These are phyloP conservation scores for Phrixothrix hirtus DNA, from an alignment of 2,888 invertebrate genomes.

Conservation along the genomic window DNA sequence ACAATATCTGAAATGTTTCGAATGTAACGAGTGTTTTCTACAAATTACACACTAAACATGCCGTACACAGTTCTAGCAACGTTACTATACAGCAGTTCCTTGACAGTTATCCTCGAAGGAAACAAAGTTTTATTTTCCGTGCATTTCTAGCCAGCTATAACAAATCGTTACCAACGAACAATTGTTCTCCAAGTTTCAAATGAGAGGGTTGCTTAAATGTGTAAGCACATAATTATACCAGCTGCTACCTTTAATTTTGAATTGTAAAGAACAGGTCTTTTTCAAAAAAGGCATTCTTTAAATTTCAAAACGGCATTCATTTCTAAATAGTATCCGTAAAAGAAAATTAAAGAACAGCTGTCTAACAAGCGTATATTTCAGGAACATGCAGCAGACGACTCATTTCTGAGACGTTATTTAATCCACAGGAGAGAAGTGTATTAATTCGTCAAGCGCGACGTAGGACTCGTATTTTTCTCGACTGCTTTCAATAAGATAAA, in stretches of 20 bases:
- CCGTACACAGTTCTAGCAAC: background rate
- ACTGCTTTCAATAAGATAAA: conserved; percentile 13
- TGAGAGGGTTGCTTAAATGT: background rate
- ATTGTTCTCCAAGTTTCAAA: conserved; percentile 4
- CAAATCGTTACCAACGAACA: conserved; percentile 7
- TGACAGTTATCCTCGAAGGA: conserved; percentile 9
- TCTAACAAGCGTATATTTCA: conserved; percentile 11
- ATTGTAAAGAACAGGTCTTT: too few species aligned
- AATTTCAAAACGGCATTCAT: too few species aligned
- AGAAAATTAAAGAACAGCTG: too few species aligned
- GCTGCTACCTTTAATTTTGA: conserved; percentile 30
- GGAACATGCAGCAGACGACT: conserved; percentile 27
- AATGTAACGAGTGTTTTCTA: background rate
- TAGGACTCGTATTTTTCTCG: conserved; percentile 17
- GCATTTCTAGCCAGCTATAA: conserved; percentile 5
- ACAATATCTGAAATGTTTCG: too few species aligned
- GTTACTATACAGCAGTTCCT: conserved; percentile 9
- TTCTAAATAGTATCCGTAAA: too few species aligned
- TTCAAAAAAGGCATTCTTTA: too few species aligned
- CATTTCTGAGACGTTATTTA: conserved; percentile 35
- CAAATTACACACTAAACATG: background rate
- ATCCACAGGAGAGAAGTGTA: conserved; percentile 30
- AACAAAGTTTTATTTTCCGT: conserved; percentile 14
- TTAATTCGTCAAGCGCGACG: conserved; percentile 35
- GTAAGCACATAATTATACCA: conserved; percentile 1